These are phyloP conservation scores for Metellina segmentata DNA, from an alignment of 2,888 invertebrate genomes.

Conservation along the genomic window DNA sequence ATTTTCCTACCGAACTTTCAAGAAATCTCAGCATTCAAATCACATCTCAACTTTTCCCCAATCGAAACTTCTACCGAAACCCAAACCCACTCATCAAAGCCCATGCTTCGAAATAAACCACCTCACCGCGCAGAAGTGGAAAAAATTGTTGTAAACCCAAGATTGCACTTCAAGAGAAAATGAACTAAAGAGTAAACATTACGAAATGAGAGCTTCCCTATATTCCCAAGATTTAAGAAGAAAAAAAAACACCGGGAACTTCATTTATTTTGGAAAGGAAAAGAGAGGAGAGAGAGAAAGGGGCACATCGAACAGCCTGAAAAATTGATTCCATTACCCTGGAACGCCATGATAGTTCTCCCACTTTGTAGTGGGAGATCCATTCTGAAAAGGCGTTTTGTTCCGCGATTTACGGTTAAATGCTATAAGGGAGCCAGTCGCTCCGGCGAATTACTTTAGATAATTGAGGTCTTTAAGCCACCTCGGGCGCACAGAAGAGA, in stretches of 20 bases:
- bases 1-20: not conserved
- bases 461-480: slow-evolving; percentile 66
- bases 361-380: not conserved
- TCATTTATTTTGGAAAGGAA: slow-evolving; percentile 37
- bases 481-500: slow-evolving; percentile 15
- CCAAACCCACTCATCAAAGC: not conserved
- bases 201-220: slow-evolving; percentile 17
- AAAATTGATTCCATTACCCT: slow-evolving; percentile 63
- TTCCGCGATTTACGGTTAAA: slow-evolving; percentile 60
- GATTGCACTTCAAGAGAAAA: not conserved
- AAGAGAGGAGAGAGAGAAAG: slow-evolving; percentile 26
- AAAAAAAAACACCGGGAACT: slow-evolving; percentile 11
- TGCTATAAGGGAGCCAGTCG: slow-evolving; percentile 2
- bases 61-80: not conserved
- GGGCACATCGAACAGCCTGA: slow-evolving; percentile 42
- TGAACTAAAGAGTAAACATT: slow-evolving; percentile 41
- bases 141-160: no score
- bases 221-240: slow-evolving; percentile 18
- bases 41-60: not conserved
- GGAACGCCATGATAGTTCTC: slow-evolving; percentile 51
- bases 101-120: not conserved
- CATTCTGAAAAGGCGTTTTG: slow-evolving; percentile 32
- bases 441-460: slow-evolving; percentile 58
- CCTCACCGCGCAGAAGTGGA: not conserved
- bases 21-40: not conserved